Evolutionary conservation across 2,888 invertebrate species (phyloP).

Genomic region (Thalpophila matura): DNA sequence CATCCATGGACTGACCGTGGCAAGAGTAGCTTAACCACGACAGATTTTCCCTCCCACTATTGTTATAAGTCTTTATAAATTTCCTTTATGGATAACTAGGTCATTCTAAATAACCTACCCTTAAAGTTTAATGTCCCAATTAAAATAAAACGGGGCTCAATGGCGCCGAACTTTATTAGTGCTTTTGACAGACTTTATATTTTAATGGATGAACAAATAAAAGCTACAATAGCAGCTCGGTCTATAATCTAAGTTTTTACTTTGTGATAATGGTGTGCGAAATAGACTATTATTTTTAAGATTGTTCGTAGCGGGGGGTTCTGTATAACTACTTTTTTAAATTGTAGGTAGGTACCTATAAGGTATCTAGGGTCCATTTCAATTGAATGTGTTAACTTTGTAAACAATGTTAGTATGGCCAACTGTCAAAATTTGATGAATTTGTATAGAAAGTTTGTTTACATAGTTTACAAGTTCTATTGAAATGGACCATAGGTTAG

Average conservation of each 20-base stretch:
- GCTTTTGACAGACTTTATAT: constrained; percentile 52
- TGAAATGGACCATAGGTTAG: no score
- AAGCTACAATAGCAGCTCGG: constrained; percentile 14
- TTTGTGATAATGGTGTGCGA: constrained; percentile 13
- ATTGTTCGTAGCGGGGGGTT: neutral
- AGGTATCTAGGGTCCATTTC: no score
- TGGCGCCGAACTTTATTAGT: constrained; percentile 37
- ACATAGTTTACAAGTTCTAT: no score
- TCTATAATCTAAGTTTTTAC: constrained; percentile 6
- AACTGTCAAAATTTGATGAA: no score
- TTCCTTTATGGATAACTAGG: neutral
- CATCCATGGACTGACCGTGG: no score
- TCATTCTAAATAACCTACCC: constrained; percentile 22
- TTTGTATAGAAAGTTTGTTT: no score
- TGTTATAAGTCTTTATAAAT: no score
- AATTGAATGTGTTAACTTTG: no score
- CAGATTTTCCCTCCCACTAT: no score
- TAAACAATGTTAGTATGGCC: no score
- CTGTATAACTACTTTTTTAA: neutral
- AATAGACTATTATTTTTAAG: constrained; percentile 4
- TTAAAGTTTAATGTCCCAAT: constrained; percentile 36
- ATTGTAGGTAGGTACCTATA: no score
- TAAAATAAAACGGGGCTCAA: constrained; percentile 43
- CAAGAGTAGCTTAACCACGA: no score
- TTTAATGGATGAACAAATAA: constrained; percentile 28